Evolutionary conservation across 2,797 vertebrate genomes (phyloP), one percentile per base, ranked within the genome.

Genomic region (Cirrhinus mrigala): DNA sequence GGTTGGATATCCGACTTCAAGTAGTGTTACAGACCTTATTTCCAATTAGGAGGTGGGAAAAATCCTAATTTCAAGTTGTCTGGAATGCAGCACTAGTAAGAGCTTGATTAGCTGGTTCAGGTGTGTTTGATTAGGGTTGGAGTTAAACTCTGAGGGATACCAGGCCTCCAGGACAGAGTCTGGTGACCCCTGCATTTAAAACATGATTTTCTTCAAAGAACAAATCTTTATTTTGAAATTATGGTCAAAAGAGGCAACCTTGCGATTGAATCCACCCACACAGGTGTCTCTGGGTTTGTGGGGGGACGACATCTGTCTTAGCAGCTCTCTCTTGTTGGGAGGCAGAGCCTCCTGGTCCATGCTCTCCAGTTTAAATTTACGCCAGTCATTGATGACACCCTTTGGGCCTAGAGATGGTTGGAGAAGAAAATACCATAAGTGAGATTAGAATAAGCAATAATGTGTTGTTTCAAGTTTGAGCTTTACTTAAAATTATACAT

Each of bases 301-400:
- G 1, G 97, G 95, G 69, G 97, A 97, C 27, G 98, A 99, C 97
- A 99, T 97, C 92, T 98, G 98, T 90, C 96, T 95, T 79, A 99
- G 95, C 58, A 99, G 95, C 92, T 99, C 97, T 88, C 91, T 97
- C 93, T 99, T 99, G 87, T 92, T 96, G 12, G 93, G 84, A 84
- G 97, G 94, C 80, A 97, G 66, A 83, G 94, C 94, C 8, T 97
- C 96, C 85, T 92, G 91, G 16, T 99, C 97, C 95, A 98, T 95
- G 0, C 97, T 99, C 90, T 97, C 97, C 93, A 99, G 87, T 88
- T 99, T 99, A 92, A 99, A 99, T 91, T 96, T 97, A 89, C 98
- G 97, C 98, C 98, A 99, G 92, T 99, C 98, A 89, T 97, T 95
- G 92, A 99, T 99, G 86, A 99, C 98, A 9, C 98, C 98, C 92